phyloP scores from a whole-genome alignment of 1,140 invertebrate species.

The Ridgeia piscesae region DNA sequence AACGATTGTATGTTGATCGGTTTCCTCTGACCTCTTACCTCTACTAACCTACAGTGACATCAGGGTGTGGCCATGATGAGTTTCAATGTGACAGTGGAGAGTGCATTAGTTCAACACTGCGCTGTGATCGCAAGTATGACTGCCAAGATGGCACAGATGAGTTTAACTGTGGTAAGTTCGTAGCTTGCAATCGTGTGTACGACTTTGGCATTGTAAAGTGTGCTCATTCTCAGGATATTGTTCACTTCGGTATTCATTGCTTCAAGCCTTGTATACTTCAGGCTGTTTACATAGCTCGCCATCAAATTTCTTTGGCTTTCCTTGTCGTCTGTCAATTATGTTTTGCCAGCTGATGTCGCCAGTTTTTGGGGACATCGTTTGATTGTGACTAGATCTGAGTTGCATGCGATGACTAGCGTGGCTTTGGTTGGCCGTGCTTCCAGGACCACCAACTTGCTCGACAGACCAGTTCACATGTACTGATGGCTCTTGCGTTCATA shows the following conservation, averaged over 20 bases:
- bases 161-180: slow-evolving; percentile 23
- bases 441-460: background rate
- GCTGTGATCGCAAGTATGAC: slow-evolving; percentile 75
- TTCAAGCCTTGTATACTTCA: background rate
- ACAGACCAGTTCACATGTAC: slow-evolving; percentile 59
- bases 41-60: background rate
- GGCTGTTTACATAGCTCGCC: background rate
- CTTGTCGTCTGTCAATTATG: background rate
- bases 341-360: background rate
- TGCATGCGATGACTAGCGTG: background rate
- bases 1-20: background rate
- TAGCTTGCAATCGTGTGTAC: background rate
- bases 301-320: background rate
- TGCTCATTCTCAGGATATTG: background rate
- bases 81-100: slow-evolving; percentile 23
- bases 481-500: slow-evolving; percentile 70
- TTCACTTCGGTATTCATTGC: background rate
- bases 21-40: background rate
- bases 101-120: slow-evolving; percentile 14
- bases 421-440: background rate
- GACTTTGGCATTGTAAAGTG: background rate
- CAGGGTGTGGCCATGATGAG: background rate
- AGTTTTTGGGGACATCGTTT: background rate
- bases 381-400: background rate
- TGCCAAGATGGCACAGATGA: slow-evolving; percentile 64